Conservation (phyloP, 1,140 invertebrate genomes). For the Laupala kohalensis region DNA sequence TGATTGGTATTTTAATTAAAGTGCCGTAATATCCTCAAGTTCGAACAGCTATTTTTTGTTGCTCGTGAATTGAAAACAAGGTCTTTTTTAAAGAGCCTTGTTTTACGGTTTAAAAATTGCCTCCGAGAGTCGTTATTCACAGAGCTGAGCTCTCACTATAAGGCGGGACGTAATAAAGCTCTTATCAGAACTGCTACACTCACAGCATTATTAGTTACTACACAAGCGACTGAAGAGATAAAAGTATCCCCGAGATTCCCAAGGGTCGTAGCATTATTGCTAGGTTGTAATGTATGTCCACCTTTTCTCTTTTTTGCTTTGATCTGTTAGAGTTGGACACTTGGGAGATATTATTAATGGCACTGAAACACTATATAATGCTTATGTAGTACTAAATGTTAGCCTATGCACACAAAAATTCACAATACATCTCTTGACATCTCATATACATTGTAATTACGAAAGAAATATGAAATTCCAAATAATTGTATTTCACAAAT, state of each 20-base stretch:
- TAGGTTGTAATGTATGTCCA: not conserved
- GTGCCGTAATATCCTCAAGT: not conserved
- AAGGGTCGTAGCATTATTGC: not conserved
- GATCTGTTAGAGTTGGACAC: too few relatives aligned
- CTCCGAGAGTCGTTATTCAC: not conserved
- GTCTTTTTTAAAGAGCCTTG: not conserved
- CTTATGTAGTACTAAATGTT: too few relatives aligned
- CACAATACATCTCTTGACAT: too few relatives aligned
- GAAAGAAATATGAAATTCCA: too few relatives aligned
- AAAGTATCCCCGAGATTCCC: not conserved
- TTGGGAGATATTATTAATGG: not conserved
- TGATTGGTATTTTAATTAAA: not conserved
- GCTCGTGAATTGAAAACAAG: not conserved
- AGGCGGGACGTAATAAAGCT: not conserved
- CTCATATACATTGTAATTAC: too few relatives aligned
- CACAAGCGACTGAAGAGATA: not conserved
- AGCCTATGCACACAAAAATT: too few relatives aligned
- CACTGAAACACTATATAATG: too few relatives aligned
- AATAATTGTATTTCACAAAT: too few relatives aligned
- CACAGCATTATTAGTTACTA: not conserved
- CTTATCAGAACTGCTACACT: not conserved
- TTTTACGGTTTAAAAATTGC: not conserved
- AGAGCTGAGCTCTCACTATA: not conserved
- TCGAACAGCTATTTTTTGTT: not conserved
- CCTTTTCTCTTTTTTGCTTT: too few relatives aligned